Evolutionary conservation across 1,140 invertebrate genomes (phyloP), one percentile per base, ranked within the genome.

Genomic region (Drosophila subobscura): DNA sequence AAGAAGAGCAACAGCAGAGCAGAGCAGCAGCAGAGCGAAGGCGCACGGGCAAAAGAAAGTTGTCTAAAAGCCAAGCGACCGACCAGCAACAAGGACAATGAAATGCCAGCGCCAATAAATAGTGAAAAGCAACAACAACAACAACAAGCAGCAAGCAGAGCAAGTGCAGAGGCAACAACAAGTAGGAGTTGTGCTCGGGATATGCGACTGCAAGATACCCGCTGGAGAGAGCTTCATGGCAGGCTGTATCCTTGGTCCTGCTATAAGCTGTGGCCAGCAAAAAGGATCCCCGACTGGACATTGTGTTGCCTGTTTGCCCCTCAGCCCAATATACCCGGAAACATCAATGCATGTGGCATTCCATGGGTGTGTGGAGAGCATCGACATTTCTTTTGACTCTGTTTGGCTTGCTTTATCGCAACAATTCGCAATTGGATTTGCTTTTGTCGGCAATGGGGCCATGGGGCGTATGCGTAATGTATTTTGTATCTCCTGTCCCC

Each of bases 41-140:
- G 46, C 33, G 50, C 40, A 49, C 7, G 37, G 56, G 51, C 76
- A 37, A 79, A 68, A 86, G 78, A 75, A 86, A 85, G 80, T 86
- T 85, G 80, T 85, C 77, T 86, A 85, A 85, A 86, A 85, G 80
- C 81, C 83, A 84, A 80, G 73, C 72, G 71, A 85, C 65, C 72
- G 71, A 85, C 65, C 77, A 81, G 79, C 78, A 71, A 72, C 68
- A 73, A 73, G 71, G 71, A 73, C 71, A 73, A 73, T 73, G 77
- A 85, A 85, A 85, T 80, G 80, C 72, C 73, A 80, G 63, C 79
- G 77, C 70, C 72, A 74, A 74, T 74, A 74, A 74, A 73, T 73
- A 73, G 68, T 73, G 71, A 66, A 84, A 85, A 81, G 56, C 61
- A 70, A 22, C 40, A 65, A 25, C 47, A 65, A 23, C 45, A 61